Evolutionary conservation across 2,888 invertebrate species (phyloP).

Genomic region (Monochamus alternatus): DNA sequence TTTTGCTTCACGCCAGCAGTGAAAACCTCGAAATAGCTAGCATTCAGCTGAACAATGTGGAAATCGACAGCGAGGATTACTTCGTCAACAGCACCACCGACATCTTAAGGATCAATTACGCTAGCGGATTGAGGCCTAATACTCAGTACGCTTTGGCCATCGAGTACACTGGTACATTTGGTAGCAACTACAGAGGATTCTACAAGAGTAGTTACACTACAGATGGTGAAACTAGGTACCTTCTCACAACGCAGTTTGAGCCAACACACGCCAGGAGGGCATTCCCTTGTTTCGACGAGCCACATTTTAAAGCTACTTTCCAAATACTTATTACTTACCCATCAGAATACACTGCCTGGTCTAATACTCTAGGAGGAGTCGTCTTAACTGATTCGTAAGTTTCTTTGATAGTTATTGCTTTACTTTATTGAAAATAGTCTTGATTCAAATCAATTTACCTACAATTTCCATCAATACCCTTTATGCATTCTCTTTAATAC

Average conservation of each 20-base stretch:
- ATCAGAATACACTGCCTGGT: background rate
- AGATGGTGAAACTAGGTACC: conserved; percentile 36
- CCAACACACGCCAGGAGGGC: conserved; percentile 78
- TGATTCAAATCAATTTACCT: too few species aligned
- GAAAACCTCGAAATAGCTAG: conserved; percentile 12
- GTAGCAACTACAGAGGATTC: conserved; percentile 42
- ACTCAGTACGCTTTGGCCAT: conserved; percentile 22
- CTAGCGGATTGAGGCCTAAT: background rate
- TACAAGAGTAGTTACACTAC: conserved; percentile 53
- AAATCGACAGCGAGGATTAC: conserved; percentile 29
- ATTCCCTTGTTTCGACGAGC: conserved; percentile 85
- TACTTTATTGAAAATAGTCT: too few species aligned
- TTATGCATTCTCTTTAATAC: too few species aligned
- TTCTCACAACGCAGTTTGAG: conserved; percentile 80
- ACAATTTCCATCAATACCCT: too few species aligned
- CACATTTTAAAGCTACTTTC: conserved; percentile 78
- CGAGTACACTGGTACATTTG: conserved; percentile 40
- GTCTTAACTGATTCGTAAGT: conserved; percentile 10
- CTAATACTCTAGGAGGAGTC: conserved; percentile 14
- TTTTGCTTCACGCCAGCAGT: conserved; percentile 21
- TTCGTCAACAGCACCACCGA: conserved; percentile 44
- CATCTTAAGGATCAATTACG: conserved; percentile 42
- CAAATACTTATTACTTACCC: conserved; percentile 55
- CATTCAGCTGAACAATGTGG: conserved; percentile 36
- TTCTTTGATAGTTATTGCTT: background rate